Conservation (phyloP, 2,113 vertebrate species). For the Euleptes europaea region DNA sequence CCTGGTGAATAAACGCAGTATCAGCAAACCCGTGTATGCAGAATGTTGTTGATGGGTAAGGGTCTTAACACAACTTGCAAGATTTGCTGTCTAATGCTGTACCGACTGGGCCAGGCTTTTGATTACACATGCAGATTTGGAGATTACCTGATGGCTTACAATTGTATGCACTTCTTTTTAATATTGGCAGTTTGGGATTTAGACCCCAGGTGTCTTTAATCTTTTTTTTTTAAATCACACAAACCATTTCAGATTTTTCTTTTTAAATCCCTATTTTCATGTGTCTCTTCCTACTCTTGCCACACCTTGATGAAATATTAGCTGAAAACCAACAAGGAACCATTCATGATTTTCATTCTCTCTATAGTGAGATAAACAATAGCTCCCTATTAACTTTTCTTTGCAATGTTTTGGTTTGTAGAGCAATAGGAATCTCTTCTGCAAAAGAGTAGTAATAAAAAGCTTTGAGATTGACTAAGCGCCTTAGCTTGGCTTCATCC, state of each 20-base stretch:
- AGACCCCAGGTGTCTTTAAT: slow-evolving; percentile 18
- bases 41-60: not conserved
- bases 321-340: not conserved
- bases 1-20: not conserved
- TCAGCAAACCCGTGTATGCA: not conserved
- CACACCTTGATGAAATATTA: not conserved
- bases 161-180: not conserved
- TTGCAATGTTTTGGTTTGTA: slow-evolving; percentile 34
- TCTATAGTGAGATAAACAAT: not conserved
- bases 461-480: slow-evolving; percentile 59
- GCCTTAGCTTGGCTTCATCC: slow-evolving; percentile 50
- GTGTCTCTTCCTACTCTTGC: accelerated
- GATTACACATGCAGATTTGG: slow-evolving; percentile 8
- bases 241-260: not conserved
- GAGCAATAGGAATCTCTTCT: slow-evolving; percentile 36
- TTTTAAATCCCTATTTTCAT: not conserved
- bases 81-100: not conserved
- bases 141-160: not conserved
- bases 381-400: slow-evolving; percentile 20
- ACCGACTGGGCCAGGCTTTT: accelerated
- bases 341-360: not conserved
- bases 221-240: not conserved
- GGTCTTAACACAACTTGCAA: not conserved
- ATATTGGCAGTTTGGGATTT: not conserved
- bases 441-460: slow-evolving; percentile 54